Evolutionary conservation across 2,797 vertebrate species (phyloP), one percentile per base, ranked within the genome.

Genomic region (Centroberyx gerrardi): DNA sequence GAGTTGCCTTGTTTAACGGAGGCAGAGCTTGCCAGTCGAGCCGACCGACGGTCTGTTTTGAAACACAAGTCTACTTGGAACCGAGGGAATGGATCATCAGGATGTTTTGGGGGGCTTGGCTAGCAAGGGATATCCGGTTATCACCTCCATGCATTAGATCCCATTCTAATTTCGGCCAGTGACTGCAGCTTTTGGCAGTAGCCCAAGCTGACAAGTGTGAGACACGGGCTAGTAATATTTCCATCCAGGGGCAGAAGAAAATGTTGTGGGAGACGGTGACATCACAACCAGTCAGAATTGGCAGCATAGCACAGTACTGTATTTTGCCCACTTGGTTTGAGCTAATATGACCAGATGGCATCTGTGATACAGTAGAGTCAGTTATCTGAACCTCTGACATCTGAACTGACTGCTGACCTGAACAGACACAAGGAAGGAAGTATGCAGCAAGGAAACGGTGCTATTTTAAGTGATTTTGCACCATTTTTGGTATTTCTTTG

Each of bases 1-100:
- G 69, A 76, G 89, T 92, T 91, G 90, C 93, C 93, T 96, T 94
- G 90, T 93, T 93, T 70, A 69, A 94, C 88, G 84, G 88, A 90
- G 89, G 82, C 84, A 91, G 83, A 89, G 81, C 83, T 92, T 93
- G 82, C 88, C 88, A 89, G 72, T 76, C 52, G 44, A 79, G 59
- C 42, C 67, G 72, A 69, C 28, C 65, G 22, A 13, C 48, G 33
- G 44, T 78, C 60, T 53, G 42, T 78, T 31, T 65, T 72, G 40
- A 83, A 89, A 86, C 54, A 28, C 54, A 65, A 61, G 59, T 66
- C 55, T 46, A 68, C 72, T 65, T 82, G 74, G 80, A 80, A 73
- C 68, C 52, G 42, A 55, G 15, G 46, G 31, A 72, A 52, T 17
- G 27, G 18, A 46, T 46, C 13, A 5, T 46, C 13, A 46, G 4